Evolutionary conservation across 2,797 vertebrate genomes (phyloP).

Genomic region (Tauraco hartlaubi): DNA sequence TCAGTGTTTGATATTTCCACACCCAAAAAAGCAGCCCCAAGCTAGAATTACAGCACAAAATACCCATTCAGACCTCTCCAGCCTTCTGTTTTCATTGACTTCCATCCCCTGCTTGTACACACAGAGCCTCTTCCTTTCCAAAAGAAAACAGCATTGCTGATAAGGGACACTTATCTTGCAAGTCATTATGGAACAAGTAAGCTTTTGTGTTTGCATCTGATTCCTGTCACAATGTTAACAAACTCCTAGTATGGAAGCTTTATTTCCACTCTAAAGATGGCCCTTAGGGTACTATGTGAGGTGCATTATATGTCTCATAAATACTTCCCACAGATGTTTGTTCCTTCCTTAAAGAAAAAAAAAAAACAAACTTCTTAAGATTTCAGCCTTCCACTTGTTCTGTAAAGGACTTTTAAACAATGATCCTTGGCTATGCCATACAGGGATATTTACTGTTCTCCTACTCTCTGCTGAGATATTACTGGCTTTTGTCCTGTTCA

Average conservation of each 20-base stretch:
- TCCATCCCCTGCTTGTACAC: slow-evolving; percentile 62
- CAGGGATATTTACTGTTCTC: slow-evolving; percentile 22
- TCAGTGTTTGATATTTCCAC: slow-evolving; percentile 63
- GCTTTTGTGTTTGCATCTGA: slow-evolving; percentile 59
- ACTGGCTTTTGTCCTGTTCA: neutral
- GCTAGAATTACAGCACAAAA: slow-evolving; percentile 64
- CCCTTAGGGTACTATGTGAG: slow-evolving; percentile 33
- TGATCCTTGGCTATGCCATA: neutral
- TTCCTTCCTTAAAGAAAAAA: neutral
- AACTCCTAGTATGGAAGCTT: slow-evolving; percentile 45
- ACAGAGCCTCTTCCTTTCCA: slow-evolving; percentile 29
- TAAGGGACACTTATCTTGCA: slow-evolving; percentile 41
- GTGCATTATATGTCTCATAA: slow-evolving; percentile 41
- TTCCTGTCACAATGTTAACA: slow-evolving; percentile 48
- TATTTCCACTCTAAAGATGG: slow-evolving; percentile 53
- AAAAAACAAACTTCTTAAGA: neutral
- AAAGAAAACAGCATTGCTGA: slow-evolving; percentile 43
- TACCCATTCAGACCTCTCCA: slow-evolving; percentile 63
- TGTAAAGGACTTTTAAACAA: neutral
- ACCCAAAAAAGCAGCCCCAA: slow-evolving; percentile 58
- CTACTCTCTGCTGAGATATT: neutral
- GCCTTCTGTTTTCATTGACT: slow-evolving; percentile 65
- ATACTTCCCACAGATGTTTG: slow-evolving; percentile 54
- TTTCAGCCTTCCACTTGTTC: neutral
- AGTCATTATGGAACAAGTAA: slow-evolving; percentile 45